Conservation (phyloP, 1,140 invertebrate species). For the Meloidogyne hapla region DNA sequence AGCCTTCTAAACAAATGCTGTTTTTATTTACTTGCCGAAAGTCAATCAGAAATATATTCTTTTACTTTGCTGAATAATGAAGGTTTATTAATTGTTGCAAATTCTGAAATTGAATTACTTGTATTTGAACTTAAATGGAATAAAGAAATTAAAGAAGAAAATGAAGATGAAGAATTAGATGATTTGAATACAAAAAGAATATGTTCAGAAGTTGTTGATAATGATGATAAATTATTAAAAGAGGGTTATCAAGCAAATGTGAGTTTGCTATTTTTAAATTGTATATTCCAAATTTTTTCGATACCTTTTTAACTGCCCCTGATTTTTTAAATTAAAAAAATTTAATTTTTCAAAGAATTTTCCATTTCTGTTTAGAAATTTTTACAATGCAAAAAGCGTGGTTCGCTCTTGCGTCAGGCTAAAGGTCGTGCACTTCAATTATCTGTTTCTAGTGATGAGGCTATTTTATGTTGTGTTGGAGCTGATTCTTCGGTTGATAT, state of each 20-base stretch:
- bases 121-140: conserved; percentile 74
- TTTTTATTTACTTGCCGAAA: conserved; percentile 80
- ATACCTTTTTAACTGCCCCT: too few species aligned
- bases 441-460: conserved; percentile 68
- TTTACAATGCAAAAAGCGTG: conserved; percentile 75
- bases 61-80: conserved; percentile 70
- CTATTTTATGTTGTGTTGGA: conserved; percentile 76
- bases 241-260: conserved; percentile 60
- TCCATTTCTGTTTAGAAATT: conserved; percentile 69
- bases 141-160: conserved; percentile 29
- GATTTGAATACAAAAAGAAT: not conserved
- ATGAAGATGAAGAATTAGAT: not conserved
- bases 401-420: conserved; percentile 75
- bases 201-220: not conserved
- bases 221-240: conserved; percentile 35
- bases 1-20: conserved; percentile 89
- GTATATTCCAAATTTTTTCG: too few species aligned
- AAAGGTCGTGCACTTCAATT: conserved; percentile 71
- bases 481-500: conserved; percentile 23
- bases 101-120: conserved; percentile 77
- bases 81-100: conserved; percentile 78
- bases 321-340: too few species aligned
- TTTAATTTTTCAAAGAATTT: conserved; percentile 1
- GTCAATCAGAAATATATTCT: conserved; percentile 74
- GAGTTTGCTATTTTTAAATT: too few species aligned